These are phyloP conservation scores for Amblyjoppa proteus DNA, from an alignment of 2,888 invertebrate species.

Conservation along the genomic window DNA sequence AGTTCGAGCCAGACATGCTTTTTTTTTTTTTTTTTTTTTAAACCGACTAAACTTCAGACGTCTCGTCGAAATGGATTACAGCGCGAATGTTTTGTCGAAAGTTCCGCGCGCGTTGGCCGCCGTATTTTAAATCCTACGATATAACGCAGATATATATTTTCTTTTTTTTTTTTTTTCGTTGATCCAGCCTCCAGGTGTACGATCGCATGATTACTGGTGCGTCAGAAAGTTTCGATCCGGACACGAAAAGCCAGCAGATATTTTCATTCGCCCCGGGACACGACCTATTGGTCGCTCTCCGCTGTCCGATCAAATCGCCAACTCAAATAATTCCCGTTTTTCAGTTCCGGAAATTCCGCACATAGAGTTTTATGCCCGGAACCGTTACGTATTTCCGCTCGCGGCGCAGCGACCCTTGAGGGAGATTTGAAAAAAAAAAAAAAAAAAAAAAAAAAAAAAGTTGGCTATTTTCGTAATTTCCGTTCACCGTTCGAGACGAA, in stretches of 20 bases:
- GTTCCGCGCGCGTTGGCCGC: too few relatives aligned
- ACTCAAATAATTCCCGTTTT: conserved; percentile 11
- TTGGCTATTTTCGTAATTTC: background rate
- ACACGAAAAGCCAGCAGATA: background rate
- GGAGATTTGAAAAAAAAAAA: background rate
- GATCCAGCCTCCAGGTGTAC: background rate
- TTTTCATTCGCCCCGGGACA: background rate
- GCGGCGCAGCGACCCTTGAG: background rate
- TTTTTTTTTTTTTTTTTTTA: background rate
- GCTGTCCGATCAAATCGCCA: background rate
- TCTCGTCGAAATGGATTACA: background rate
- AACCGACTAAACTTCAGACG: background rate
- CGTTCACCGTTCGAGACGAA: background rate
- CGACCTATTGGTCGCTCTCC: background rate
- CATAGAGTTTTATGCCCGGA: too few relatives aligned
- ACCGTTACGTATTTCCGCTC: background rate
- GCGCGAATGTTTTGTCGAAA: background rate
- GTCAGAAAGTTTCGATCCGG: background rate
- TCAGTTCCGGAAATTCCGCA: background rate
- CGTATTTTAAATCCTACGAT: background rate
- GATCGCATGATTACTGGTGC: background rate
- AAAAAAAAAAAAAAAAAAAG: background rate
- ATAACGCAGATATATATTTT: background rate
- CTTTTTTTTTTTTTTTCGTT: background rate
- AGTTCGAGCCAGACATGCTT: background rate